Percentiles rank a stretch among this genome's conserved stretches.
These are phyloP conservation scores for Luscinia luscinia DNA, from an alignment of 2,797 vertebrate species.

Conservation along the genomic window DNA sequence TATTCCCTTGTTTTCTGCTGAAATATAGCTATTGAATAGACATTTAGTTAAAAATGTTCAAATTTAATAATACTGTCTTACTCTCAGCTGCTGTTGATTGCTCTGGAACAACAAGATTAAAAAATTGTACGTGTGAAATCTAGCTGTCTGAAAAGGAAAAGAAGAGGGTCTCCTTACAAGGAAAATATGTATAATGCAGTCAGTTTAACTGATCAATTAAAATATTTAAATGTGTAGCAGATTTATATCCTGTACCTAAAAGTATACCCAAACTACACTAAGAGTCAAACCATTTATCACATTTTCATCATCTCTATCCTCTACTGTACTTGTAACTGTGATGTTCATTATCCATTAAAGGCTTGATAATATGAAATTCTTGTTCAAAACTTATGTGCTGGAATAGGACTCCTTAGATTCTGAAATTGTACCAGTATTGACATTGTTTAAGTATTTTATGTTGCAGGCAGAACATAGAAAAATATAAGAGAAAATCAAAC, in stretches of 20 bases:
- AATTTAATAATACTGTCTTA: conserved; percentile 20
- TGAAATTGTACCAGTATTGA: conserved; percentile 70
- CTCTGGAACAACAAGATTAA: conserved; percentile 30
- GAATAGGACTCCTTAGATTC: conserved; percentile 82
- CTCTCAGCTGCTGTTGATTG: conserved; percentile 14
- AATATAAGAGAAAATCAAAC: conserved; percentile 6
- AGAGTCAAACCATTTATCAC: conserved; percentile 64
- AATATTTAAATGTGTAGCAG: conserved; percentile 68
- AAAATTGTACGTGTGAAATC: background rate
- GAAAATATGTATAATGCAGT: conserved; percentile 65
- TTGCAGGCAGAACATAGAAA: conserved; percentile 11
- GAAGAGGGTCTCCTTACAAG: conserved; percentile 44
- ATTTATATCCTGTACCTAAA: conserved; percentile 73
- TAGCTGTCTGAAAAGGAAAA: conserved; percentile 19
- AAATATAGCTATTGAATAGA: conserved; percentile 8
- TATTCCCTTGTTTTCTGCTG: background rate
- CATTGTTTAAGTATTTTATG: conserved; percentile 21
- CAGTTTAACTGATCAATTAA: conserved; percentile 54
- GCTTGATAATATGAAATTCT: conserved; percentile 87
- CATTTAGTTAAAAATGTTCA: background rate
- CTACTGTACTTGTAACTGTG: conserved; percentile 78
- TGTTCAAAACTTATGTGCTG: conserved; percentile 81
- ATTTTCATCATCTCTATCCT: conserved; percentile 75
- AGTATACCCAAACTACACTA: conserved; percentile 55
- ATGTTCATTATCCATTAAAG: conserved; percentile 91